Evolutionary conservation across 2,888 invertebrate genomes (phyloP).

Genomic region (Seladonia tumulorum): DNA sequence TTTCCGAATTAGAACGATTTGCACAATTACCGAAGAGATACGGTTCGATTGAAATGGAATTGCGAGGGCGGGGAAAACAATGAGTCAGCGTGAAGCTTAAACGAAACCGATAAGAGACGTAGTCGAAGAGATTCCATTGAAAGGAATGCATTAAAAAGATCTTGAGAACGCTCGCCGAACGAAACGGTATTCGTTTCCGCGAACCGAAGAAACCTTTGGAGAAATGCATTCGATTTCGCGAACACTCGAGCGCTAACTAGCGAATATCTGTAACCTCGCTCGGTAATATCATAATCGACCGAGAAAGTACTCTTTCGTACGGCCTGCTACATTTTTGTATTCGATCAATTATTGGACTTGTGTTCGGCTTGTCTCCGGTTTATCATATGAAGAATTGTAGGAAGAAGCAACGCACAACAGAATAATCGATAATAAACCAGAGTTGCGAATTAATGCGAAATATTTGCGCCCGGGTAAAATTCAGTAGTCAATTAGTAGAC

Average conservation of each 20-base stretch:
- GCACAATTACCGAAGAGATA: constrained; percentile 5
- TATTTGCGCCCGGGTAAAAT: background rate
- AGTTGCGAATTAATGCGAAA: background rate
- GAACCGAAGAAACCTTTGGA: background rate
- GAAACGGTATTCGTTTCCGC: background rate
- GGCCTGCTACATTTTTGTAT: background rate
- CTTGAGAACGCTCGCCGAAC: background rate
- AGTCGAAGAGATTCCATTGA: constrained; percentile 2
- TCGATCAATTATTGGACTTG: background rate
- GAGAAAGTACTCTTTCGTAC: background rate
- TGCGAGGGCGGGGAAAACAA: background rate
- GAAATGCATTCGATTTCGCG: background rate
- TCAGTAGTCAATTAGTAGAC: too few relatives aligned
- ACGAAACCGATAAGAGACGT: constrained; percentile 12
- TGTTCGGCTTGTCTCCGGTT: too few relatives aligned
- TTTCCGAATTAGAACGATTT: constrained; percentile 13
- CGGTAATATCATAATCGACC: background rate
- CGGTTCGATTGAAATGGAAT: constrained; percentile 13
- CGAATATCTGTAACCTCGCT: background rate
- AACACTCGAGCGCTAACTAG: background rate
- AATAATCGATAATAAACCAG: too few relatives aligned
- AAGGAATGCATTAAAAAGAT: constrained; percentile 10
- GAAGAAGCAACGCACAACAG: too few relatives aligned
- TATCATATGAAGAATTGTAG: too few relatives aligned
- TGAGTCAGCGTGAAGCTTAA: constrained; percentile 24